Base-by-base conservation (phyloP, 2,888 invertebrate genomes). In the Bimastos eiseni region DNA sequence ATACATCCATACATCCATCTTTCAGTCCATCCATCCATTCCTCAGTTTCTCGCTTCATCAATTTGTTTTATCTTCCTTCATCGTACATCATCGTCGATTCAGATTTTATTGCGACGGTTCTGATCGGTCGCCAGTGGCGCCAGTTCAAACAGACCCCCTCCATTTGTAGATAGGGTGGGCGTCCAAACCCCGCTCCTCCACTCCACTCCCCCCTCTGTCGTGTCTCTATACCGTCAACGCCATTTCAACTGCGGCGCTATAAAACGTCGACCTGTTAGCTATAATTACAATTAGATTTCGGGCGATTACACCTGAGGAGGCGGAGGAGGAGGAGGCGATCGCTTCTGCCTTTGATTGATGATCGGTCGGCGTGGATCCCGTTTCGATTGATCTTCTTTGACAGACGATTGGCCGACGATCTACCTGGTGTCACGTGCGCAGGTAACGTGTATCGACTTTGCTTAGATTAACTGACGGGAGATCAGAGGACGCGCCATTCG, bases 281-380 rank as follows among this genome's bases (percentile, higher is more conserved):
- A n/a, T 70, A 70, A 70, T 70, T 70, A 70, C n/a, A 70, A 70
- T 70, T 70, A 70, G 70, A 70, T 70, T 55, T 30, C 70, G n/a
- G n/a, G n/a, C 70, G 70, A 70, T 70, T n/a, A 70, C 70, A 70
- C n/a, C n/a, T n/a, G n/a, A n/a, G n/a, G n/a, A n/a, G n/a, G n/a
- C n/a, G n/a, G n/a, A n/a, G n/a, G n/a, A n/a, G n/a, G n/a, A n/a
- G n/a, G 19, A 70, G 30, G 70, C 70, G 70, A 70, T 70, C 13
- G 24, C 24, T 13, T 3, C 49, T 21, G 49, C 49, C 4, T 1
- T n/a, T 70, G 70, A 70, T 70, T 70, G 70, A 70, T 70, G 17
- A n/a, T 8, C 70, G 8, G 6, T 70, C 30, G 0, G 30, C 70
- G n/a, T 70, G 70, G 70, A 70, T 70, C 30, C 0, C 70, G 30